Conservation (phyloP, 2,797 vertebrate species). For the Tenualosa ilisha region DNA sequence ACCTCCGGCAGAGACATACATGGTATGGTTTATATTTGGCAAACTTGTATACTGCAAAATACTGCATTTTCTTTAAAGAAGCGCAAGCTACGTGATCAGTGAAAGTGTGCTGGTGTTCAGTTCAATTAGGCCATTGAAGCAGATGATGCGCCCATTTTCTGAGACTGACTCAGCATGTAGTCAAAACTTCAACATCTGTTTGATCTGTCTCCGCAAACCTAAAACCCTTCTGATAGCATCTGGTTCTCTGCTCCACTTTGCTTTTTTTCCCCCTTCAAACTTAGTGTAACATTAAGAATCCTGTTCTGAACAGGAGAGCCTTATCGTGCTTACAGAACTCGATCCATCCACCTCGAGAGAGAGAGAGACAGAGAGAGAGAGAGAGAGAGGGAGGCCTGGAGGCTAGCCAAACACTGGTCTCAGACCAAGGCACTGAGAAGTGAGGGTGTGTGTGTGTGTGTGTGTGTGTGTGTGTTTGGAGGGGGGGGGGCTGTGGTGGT, state of each 20-base stretch:
- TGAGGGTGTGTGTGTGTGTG: too few species aligned
- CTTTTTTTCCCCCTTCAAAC: slow-evolving; percentile 71
- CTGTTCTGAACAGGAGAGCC: slow-evolving; percentile 62
- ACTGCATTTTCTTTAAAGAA: neutral
- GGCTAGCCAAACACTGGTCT: neutral
- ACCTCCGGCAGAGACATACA: too few species aligned
- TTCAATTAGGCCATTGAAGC: slow-evolving; percentile 12
- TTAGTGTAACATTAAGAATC: slow-evolving; percentile 70
- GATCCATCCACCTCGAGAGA: slow-evolving; percentile 63
- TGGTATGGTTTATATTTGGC: too few species aligned
- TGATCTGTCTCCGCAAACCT: slow-evolving; percentile 64
- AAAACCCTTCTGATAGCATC: slow-evolving; percentile 35
- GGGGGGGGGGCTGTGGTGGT: neutral
- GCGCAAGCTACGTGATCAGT: neutral
- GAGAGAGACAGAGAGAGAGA: neutral
- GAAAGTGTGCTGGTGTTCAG: neutral
- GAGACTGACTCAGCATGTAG: slow-evolving; percentile 57
- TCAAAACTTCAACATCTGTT: slow-evolving; percentile 59
- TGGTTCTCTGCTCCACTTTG: neutral
- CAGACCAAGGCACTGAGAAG: neutral
- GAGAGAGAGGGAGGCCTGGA: neutral
- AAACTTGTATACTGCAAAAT: too few species aligned
- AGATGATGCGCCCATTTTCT: neutral
- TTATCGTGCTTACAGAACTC: slow-evolving; percentile 72
- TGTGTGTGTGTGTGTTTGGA: too few species aligned